phyloP scores from a whole-genome alignment of 2,888 invertebrate genomes.

The Listrodromus nycthemerus region DNA sequence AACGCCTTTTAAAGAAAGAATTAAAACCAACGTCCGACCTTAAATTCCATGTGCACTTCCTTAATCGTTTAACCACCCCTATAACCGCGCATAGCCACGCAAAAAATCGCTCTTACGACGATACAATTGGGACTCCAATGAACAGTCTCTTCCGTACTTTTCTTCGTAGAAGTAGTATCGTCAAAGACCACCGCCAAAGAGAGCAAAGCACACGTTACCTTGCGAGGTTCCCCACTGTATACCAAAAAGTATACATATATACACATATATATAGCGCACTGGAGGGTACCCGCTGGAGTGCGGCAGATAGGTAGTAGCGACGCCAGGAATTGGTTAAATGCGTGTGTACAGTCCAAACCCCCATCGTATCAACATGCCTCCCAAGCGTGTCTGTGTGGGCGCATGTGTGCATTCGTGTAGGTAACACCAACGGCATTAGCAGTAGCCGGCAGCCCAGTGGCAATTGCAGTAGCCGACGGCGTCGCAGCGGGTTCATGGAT shows the following conservation, averaged over 20 bases:
- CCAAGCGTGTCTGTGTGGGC: slow-evolving; percentile 39
- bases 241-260: neutral
- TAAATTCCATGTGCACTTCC: too few species aligned
- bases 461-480: slow-evolving; percentile 52
- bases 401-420: too few species aligned
- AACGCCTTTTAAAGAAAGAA: too few species aligned
- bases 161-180: too few species aligned
- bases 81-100: too few species aligned
- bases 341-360: slow-evolving; percentile 38
- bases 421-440: slow-evolving; percentile 14
- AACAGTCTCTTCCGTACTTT: too few species aligned
- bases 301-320: slow-evolving; percentile 56
- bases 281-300: slow-evolving; percentile 5
- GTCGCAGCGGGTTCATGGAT: slow-evolving; percentile 33
- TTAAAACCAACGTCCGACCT: too few species aligned
- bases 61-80: too few species aligned
- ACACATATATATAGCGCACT: neutral
- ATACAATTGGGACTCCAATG: too few species aligned
- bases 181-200: too few species aligned
- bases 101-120: too few species aligned
- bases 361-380: slow-evolving; percentile 36
- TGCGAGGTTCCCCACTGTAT: neutral
- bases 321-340: slow-evolving; percentile 61
- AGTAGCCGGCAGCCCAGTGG: slow-evolving; percentile 11
- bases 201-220: neutral